Evolutionary conservation across 2,888 invertebrate genomes (phyloP).

Genomic region (Perizoma affinitatum): DNA sequence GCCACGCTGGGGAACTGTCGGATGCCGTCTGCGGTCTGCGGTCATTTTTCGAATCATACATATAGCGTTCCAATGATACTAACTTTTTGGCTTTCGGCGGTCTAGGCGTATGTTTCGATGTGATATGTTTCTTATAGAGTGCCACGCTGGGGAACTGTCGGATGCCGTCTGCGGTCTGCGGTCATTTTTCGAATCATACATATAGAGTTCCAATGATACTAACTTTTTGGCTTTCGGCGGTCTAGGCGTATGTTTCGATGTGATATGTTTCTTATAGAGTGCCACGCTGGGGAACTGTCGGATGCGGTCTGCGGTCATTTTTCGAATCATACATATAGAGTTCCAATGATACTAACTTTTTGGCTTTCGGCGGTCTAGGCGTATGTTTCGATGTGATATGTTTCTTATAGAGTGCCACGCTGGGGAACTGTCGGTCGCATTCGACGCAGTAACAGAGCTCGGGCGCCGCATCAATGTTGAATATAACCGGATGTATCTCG

Average conservation of each 20-base stretch:
- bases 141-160: slow-evolving; percentile 36
- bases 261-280: slow-evolving; percentile 38
- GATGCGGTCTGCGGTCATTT: too few relatives aligned
- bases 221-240: slow-evolving; percentile 25
- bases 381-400: slow-evolving; percentile 33
- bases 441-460: slow-evolving; percentile 48
- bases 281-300: slow-evolving; percentile 36
- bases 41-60: too few relatives aligned
- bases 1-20: slow-evolving; percentile 36
- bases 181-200: too few relatives aligned
- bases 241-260: slow-evolving; percentile 20
- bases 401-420: slow-evolving; percentile 34
- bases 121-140: slow-evolving; percentile 38
- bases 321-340: too few relatives aligned
- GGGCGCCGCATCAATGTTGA: slow-evolving; percentile 16
- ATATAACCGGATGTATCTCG: slow-evolving; percentile 28
- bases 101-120: slow-evolving; percentile 20
- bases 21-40: too few relatives aligned
- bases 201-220: too few relatives aligned
- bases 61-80: too few relatives aligned
- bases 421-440: slow-evolving; percentile 41
- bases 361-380: slow-evolving; percentile 23
- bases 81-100: slow-evolving; percentile 25
- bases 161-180: too few relatives aligned
- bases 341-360: slow-evolving; percentile 7